Percentiles rank a stretch among this genome's conserved stretches.
These are phyloP conservation scores for Synchiropus splendidus DNA, from an alignment of 2,113 vertebrate genomes.

Conservation along the genomic window DNA sequence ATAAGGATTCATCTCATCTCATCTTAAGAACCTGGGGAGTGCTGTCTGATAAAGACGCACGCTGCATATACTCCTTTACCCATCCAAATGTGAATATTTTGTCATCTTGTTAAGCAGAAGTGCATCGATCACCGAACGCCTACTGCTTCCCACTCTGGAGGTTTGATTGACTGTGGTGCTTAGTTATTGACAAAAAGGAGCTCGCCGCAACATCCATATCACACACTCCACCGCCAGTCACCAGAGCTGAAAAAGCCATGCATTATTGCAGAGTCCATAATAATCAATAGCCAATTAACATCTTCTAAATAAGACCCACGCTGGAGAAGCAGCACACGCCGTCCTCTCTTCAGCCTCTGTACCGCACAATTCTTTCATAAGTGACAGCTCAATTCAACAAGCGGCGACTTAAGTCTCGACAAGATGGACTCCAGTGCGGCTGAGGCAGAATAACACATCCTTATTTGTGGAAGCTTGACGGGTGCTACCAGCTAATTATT, in stretches of 20 bases:
- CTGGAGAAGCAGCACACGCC: conserved; percentile 1
- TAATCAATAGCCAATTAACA: conserved; percentile 49
- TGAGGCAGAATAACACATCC: conserved; percentile 49
- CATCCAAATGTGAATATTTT: conserved; percentile 12
- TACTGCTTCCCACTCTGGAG: conserved; percentile 29
- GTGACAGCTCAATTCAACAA: neutral
- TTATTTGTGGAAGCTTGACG: conserved; percentile 53
- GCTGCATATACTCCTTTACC: too few species aligned
- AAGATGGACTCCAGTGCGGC: conserved; percentile 24
- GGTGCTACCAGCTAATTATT: conserved; percentile 69
- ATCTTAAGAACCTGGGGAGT: too few species aligned
- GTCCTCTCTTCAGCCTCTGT: neutral
- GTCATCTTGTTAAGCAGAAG: conserved; percentile 24
- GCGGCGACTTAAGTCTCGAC: neutral
- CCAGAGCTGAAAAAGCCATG: conserved; percentile 29
- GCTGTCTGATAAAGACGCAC: too few species aligned
- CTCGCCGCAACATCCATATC: conserved; percentile 9
- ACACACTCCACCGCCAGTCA: conserved; percentile 12
- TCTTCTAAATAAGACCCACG: conserved; percentile 30
- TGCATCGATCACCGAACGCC: conserved; percentile 18
- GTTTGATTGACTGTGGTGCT: conserved; percentile 34
- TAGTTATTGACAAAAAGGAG: conserved; percentile 24
- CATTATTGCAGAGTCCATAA: conserved; percentile 26
- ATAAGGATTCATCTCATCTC: too few species aligned
- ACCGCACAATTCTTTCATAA: neutral